phyloP scores from a whole-genome alignment of 2,797 vertebrate species.

The Gymnoscopelus microlampas region DNA sequence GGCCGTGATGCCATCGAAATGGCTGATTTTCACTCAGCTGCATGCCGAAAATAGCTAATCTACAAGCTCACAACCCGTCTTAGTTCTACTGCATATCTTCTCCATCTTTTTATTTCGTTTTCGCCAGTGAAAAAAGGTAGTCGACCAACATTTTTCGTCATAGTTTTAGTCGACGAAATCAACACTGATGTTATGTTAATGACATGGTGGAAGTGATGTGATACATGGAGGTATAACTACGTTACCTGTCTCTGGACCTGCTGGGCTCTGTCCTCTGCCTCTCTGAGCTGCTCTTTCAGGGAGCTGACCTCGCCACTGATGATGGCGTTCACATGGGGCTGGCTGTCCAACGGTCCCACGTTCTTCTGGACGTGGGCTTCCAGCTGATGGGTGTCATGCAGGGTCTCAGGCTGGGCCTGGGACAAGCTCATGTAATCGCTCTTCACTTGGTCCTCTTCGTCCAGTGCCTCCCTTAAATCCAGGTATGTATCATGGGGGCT shows the following conservation, averaged over 20 bases:
- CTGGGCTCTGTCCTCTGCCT: conserved; percentile 72
- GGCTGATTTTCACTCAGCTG: too few species aligned
- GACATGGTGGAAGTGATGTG: background rate
- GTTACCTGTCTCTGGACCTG: conserved; percentile 75
- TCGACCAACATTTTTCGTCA: too few species aligned
- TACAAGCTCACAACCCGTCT: too few species aligned
- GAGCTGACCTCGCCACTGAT: conserved; percentile 53
- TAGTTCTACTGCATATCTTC: too few species aligned
- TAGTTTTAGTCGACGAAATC: too few species aligned
- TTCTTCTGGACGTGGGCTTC: conserved; percentile 55
- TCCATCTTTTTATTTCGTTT: too few species aligned
- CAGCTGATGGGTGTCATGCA: conserved; percentile 2
- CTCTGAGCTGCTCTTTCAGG: conserved; percentile 73
- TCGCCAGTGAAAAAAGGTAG: too few species aligned
- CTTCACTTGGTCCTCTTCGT: conserved; percentile 41
- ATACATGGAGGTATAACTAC: too few species aligned
- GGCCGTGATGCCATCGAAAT: too few species aligned
- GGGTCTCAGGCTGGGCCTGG: conserved; percentile 21
- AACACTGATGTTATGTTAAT: background rate
- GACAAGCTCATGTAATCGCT: conserved; percentile 66
- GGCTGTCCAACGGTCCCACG: conserved; percentile 39
- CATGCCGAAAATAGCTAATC: too few species aligned
- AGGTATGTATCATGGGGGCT: conserved; percentile 72
- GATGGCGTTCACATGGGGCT: conserved; percentile 25
- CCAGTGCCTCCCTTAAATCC: conserved; percentile 61